Conservation (phyloP, 2,113 vertebrate genomes). For the Carlito syrichta region DNA sequence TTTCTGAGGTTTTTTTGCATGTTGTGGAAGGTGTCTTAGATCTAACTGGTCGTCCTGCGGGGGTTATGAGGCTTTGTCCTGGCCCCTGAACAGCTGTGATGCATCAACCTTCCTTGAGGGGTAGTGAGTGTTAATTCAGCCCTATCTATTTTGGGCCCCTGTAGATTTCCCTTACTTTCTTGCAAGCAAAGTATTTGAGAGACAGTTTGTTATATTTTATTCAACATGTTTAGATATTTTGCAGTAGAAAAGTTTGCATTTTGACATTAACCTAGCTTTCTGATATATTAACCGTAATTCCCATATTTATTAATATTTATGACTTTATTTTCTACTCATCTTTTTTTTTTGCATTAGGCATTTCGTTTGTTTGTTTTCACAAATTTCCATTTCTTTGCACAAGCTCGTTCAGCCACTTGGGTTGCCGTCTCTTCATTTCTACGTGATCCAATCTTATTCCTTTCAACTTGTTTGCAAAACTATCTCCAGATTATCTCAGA, state of each 20-base stretch:
- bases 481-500: neutral
- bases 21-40: neutral
- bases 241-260: neutral
- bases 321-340: neutral
- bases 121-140: neutral
- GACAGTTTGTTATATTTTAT: neutral
- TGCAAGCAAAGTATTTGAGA: neutral
- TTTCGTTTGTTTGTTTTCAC: neutral
- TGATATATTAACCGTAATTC: neutral
- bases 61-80: neutral
- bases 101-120: neutral
- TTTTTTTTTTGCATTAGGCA: neutral
- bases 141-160: neutral
- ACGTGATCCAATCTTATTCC: neutral
- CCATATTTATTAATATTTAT: neutral
- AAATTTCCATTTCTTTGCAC: neutral
- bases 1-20: neutral
- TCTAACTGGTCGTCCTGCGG: neutral
- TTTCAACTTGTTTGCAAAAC: neutral
- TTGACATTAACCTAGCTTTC: neutral
- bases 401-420: neutral
- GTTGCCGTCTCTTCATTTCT: neutral
- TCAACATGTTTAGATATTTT: neutral
- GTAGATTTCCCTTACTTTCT: neutral
- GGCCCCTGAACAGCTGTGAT: fast-evolving